Conservation (phyloP, 1,140 invertebrate genomes). For the Wasmannia auropunctata region DNA sequence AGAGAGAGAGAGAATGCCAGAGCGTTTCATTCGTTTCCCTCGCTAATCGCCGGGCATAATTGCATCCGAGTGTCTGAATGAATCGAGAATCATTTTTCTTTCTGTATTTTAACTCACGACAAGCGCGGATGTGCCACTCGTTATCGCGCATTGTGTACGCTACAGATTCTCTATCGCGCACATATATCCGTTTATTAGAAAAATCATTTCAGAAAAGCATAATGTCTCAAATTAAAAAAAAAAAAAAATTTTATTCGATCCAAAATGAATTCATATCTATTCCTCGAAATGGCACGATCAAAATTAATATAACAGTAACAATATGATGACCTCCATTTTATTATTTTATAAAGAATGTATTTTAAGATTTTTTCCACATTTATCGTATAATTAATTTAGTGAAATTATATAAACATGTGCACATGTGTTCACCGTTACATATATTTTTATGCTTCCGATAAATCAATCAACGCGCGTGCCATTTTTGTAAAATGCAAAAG, state of each 20-base stretch:
- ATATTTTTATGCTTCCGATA: neutral
- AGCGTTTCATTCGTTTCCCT: slow-evolving; percentile 31
- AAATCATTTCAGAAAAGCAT: neutral
- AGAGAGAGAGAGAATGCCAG: too few species aligned
- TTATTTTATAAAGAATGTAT: neutral
- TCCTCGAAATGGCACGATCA: neutral
- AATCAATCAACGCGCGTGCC: neutral
- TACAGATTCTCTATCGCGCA: neutral
- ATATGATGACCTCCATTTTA: neutral
- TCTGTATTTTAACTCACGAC: slow-evolving; percentile 4
- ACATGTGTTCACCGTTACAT: neutral
- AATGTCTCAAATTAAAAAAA: neutral
- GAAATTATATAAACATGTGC: neutral
- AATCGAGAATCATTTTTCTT: slow-evolving; percentile 30
- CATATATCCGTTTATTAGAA: neutral
- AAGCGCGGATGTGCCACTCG: neutral
- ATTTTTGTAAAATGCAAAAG: slow-evolving; percentile 1
- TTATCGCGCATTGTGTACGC: neutral
- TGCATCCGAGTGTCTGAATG: slow-evolving; percentile 43
- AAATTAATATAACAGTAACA: neutral
- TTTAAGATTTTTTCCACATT: neutral
- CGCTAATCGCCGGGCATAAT: slow-evolving; percentile 44
- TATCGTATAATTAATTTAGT: neutral
- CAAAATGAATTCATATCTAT: neutral
- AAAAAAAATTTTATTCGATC: neutral